phyloP scores from a whole-genome alignment of 2,888 invertebrate genomes.

The Dichetophora obliterata region DNA sequence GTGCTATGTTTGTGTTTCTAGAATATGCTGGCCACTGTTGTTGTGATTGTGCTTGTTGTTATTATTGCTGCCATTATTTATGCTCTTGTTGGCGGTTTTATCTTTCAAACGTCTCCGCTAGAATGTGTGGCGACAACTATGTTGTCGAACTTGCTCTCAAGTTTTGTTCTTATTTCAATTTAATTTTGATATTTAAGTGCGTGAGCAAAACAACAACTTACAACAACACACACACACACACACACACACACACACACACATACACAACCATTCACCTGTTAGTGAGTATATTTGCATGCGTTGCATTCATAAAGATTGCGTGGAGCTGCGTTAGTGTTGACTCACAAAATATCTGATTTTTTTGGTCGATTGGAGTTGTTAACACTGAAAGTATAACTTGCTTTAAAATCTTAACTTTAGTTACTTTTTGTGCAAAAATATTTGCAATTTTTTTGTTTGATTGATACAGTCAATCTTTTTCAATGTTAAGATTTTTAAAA shows the following conservation, averaged over 20 bases:
- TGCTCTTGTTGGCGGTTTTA: slow-evolving; percentile 17
- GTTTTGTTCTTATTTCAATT: not conserved
- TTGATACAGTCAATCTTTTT: not conserved
- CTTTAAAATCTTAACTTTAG: not conserved
- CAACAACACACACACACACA: not conserved
- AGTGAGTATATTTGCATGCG: not conserved
- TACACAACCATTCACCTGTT: too few species aligned
- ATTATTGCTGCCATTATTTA: slow-evolving; percentile 6
- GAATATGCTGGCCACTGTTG: not conserved
- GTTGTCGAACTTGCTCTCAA: not conserved
- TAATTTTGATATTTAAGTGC: not conserved
- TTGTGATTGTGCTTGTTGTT: not conserved
- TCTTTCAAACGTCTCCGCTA: slow-evolving; percentile 6
- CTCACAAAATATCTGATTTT: not conserved
- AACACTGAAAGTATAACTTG: slow-evolving; percentile 12
- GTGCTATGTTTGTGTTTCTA: not conserved
- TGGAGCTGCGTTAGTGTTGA: not conserved
- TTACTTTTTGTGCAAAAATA: not conserved
- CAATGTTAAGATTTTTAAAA: too few species aligned
- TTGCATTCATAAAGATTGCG: slow-evolving; percentile 6
- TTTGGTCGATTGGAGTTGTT: not conserved
- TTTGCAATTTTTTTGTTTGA: not conserved
- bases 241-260: not conserved
- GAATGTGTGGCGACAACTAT: slow-evolving; percentile 26
- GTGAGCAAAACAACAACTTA: not conserved